Evolutionary conservation across 1,140 invertebrate genomes (phyloP).

Genomic region (Telenomus remus): DNA sequence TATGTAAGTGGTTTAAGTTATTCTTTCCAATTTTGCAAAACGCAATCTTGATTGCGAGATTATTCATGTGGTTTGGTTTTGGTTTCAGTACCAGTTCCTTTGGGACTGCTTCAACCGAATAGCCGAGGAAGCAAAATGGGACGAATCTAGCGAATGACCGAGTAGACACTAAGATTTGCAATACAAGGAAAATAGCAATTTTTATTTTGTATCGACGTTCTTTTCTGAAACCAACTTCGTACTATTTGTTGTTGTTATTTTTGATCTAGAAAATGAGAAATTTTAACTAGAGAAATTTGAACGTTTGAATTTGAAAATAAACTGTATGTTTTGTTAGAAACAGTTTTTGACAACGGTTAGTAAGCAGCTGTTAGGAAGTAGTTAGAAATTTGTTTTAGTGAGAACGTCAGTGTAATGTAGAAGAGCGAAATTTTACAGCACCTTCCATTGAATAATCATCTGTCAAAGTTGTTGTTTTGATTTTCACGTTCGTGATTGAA

Average conservation of each 20-base stretch:
- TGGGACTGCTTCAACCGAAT: slow-evolving; percentile 96
- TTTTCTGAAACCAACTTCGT: not conserved
- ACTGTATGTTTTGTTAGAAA: too few species aligned
- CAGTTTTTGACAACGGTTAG: too few species aligned
- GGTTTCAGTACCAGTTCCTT: slow-evolving; percentile 92
- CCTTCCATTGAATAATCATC: slow-evolving; percentile 21
- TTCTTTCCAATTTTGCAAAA: too few species aligned
- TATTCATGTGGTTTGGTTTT: too few species aligned
- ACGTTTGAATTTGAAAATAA: too few species aligned
- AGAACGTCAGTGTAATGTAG: slow-evolving; percentile 12
- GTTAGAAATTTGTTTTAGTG: not conserved
- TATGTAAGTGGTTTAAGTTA: slow-evolving; percentile 85
- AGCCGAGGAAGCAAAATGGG: slow-evolving; percentile 90
- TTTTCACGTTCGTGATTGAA: not conserved
- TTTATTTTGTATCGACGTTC: slow-evolving; percentile 12
- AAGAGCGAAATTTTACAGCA: slow-evolving; percentile 30
- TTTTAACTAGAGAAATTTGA: not conserved
- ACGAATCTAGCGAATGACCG: slow-evolving; percentile 83
- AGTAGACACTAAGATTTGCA: slow-evolving; percentile 54
- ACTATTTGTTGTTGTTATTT: slow-evolving; percentile 14
- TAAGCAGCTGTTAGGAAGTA: slow-evolving; percentile 20
- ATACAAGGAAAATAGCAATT: slow-evolving; percentile 18
- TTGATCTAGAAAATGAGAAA: slow-evolving; percentile 3
- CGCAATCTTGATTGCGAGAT: too few species aligned
- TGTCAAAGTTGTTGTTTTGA: too few species aligned